phyloP scores from a whole-genome alignment of 2,888 invertebrate genomes.

The Loripinus fragilis region DNA sequence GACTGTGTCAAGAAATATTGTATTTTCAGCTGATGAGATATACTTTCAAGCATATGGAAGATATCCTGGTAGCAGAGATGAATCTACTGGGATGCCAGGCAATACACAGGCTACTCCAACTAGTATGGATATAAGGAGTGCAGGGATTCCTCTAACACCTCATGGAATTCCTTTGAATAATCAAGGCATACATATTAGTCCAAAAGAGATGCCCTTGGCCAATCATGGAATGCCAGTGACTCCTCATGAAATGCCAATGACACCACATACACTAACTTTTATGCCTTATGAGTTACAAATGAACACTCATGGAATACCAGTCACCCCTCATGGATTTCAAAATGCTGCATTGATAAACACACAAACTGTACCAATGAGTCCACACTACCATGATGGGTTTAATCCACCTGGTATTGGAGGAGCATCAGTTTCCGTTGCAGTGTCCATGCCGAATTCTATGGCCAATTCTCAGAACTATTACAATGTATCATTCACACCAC shows the following conservation, averaged over 20 bases:
- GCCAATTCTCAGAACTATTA: not conserved
- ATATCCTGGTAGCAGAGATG: not conserved
- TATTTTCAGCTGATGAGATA: constrained; percentile 78
- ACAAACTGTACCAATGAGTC: not conserved
- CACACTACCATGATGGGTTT: not conserved
- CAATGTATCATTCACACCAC: not conserved
- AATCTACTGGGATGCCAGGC: not conserved
- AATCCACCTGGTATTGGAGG: not conserved
- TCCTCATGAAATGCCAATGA: constrained; percentile 1
- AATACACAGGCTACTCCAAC: not conserved
- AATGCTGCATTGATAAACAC: not conserved
- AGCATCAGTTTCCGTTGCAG: not conserved
- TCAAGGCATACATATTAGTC: not conserved
- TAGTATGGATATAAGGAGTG: not conserved
- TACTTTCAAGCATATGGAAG: constrained; percentile 74
- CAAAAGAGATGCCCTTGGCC: not conserved
- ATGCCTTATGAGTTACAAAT: not conserved
- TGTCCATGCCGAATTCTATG: not conserved
- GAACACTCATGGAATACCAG: constrained; percentile 6
- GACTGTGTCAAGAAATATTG: constrained; percentile 68
- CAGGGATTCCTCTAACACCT: not conserved
- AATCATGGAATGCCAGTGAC: not conserved
- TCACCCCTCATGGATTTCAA: not conserved
- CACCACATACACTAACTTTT: not conserved
- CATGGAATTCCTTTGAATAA: not conserved